Evolutionary conservation across 2,888 invertebrate species (phyloP), one percentile per base, ranked within the genome.

Genomic region (Trissolcus brochymenae): DNA sequence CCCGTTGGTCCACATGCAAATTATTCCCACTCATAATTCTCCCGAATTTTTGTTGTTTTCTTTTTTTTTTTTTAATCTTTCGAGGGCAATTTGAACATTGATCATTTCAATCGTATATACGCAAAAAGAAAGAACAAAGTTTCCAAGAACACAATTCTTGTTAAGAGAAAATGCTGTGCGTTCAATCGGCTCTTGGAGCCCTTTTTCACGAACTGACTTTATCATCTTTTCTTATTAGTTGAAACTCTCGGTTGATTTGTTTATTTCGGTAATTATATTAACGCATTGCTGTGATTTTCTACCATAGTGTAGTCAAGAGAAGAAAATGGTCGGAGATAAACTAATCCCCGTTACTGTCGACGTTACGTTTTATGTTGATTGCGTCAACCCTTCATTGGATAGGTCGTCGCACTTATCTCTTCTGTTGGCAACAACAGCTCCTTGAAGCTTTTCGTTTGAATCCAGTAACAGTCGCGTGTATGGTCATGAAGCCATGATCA

Each of bases 351-450:
- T 87, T 85, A 88, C 86, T 86, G 87, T 85, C 84, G 87, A 77
- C 86, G 86, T 88, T 87, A 88, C 87, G 87, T 87, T 89, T 88
- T 87, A 87, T 87, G 88, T 87, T 88, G 88, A 88, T 89, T 88
- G 87, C 87, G 87, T 87, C 87, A 88, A 87, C 87, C 87, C 87
- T 84, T 86, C 87, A 84, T 87, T 87, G 88, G 87, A 87, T 87
- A 87, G 87, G 86, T 87, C 88, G 86, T 88, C 88, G 86, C 87
- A 88, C 88, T 88, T 88, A 88, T 88, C 88, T 88, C 84, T 82
- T 81, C 62, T 66, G 66, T 79, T 51, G 67, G 67, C 73, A 62
- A 75, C 68, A 66, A 53, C 57, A 55, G 43, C 61, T 53, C 21
- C 43, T 51, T 67, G 68, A 65, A 62, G 76, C 70, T 70, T 79